Evolutionary conservation across 37 sponge, comb jelly and placozoan genomes (phyloP).

Genomic region (Ephydatia muelleri): DNA sequence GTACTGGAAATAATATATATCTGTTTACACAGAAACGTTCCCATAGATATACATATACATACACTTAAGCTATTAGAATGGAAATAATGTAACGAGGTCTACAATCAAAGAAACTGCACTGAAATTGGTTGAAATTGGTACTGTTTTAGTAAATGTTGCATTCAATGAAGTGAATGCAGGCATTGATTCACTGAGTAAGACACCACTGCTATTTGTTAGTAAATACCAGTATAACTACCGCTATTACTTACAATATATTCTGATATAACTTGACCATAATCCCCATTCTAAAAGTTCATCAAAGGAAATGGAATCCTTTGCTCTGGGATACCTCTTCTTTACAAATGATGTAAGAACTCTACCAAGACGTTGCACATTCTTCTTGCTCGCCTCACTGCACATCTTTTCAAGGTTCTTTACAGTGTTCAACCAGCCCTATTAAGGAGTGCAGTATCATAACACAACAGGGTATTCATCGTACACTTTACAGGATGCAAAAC

Average conservation of each 20-base stretch:
- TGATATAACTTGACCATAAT: constrained; percentile 43
- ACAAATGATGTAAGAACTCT: not conserved
- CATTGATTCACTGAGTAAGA: no score
- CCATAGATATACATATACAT: no score
- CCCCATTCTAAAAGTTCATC: constrained; percentile 53
- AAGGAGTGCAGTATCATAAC: not conserved
- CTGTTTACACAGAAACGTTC: no score
- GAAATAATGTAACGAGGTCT: no score
- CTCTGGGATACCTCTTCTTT: constrained; percentile 26
- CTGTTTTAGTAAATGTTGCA: no score
- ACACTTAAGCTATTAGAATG: no score
- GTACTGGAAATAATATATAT: no score
- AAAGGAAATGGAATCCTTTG: constrained; percentile 5
- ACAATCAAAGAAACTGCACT: no score
- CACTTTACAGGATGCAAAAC: no score
- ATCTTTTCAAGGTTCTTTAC: not conserved
- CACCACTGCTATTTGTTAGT: no score
- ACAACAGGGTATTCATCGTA: not conserved
- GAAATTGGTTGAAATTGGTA: no score
- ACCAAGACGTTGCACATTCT: constrained; percentile 13
- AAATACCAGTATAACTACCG: not conserved
- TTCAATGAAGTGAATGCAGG: no score
- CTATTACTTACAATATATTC: constrained; percentile 38
- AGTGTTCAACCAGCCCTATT: not conserved
- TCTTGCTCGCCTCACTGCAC: not conserved